Evolutionary conservation across 2,113 vertebrate genomes (phyloP).

Genomic region (Ptilonorhynchus violaceus): DNA sequence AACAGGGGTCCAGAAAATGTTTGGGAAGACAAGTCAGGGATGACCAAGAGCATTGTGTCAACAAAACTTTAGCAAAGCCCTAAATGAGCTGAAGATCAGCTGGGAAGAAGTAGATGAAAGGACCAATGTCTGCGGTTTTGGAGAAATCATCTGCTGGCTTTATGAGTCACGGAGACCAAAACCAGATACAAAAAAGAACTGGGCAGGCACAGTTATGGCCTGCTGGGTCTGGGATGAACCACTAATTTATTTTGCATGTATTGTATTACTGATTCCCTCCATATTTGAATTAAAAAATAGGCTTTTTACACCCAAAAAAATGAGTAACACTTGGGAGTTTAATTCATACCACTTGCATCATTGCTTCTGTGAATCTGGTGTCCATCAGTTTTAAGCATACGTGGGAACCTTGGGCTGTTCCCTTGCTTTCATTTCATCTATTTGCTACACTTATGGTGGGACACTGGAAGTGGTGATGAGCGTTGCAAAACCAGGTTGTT

Average conservation of each 20-base stretch:
- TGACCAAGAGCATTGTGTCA: conserved; percentile 5
- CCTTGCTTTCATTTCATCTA: neutral
- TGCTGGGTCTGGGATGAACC: neutral
- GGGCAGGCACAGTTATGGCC: neutral
- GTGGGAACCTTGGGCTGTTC: neutral
- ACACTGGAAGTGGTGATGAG: neutral
- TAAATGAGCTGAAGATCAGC: neutral
- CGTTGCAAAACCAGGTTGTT: neutral
- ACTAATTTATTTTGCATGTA: neutral
- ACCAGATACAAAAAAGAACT: neutral
- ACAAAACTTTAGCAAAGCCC: neutral
- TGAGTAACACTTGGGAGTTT: neutral
- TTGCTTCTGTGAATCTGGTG: neutral
- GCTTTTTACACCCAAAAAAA: conserved; percentile 21
- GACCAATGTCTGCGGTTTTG: neutral
- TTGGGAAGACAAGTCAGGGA: neutral
- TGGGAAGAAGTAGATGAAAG: neutral
- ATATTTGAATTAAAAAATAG: neutral
- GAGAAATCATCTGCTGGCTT: neutral
- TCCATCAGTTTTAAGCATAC: neutral
- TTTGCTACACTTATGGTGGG: neutral
- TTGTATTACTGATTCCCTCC: neutral
- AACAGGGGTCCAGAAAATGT: neutral
- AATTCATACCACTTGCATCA: neutral
- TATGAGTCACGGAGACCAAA: neutral